Conservation (phyloP, 1,140 invertebrate genomes). For the Dryas iulia region DNA sequence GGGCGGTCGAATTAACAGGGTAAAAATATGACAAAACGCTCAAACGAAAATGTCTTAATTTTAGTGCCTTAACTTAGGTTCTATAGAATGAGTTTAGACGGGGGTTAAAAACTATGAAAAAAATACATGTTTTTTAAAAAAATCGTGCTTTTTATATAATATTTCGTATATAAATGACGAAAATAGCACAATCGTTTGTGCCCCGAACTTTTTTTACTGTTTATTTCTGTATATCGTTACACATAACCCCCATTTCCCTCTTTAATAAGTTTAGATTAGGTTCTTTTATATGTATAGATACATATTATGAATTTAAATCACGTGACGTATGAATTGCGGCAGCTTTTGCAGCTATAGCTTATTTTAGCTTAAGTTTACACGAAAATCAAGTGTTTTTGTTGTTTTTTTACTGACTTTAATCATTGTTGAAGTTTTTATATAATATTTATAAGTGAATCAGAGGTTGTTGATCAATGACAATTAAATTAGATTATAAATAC, state of each 20-base stretch:
- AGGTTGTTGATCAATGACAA: conserved; percentile 63
- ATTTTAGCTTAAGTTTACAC: conserved; percentile 30
- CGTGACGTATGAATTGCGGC: conserved; percentile 41
- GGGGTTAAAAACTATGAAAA: not conserved
- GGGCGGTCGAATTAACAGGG: conserved; percentile 52
- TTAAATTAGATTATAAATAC: conserved; percentile 37
- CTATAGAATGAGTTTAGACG: not conserved
- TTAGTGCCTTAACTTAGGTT: conserved; percentile 45
- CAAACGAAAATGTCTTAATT: conserved; percentile 38
- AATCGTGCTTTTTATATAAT: too few relatives aligned
- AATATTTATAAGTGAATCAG: conserved; percentile 47
- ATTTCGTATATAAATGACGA: too few relatives aligned
- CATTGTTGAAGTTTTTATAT: conserved; percentile 56
- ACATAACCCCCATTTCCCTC: too few relatives aligned
- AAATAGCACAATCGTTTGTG: too few relatives aligned
- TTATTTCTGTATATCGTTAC: conserved; percentile 12
- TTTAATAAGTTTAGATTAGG: too few relatives aligned
- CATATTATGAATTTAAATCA: conserved; percentile 7
- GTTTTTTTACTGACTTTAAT: conserved; percentile 66
- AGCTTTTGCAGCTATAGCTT: conserved; percentile 47
- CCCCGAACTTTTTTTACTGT: not conserved
- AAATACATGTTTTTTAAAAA: not conserved
- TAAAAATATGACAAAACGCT: conserved; percentile 71
- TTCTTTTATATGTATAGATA: not conserved
- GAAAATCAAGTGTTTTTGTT: conserved; percentile 57